Evolutionary conservation across 2,888 invertebrate species (phyloP), one percentile per base, ranked within the genome.

Genomic region (Ormyrus thymus): DNA sequence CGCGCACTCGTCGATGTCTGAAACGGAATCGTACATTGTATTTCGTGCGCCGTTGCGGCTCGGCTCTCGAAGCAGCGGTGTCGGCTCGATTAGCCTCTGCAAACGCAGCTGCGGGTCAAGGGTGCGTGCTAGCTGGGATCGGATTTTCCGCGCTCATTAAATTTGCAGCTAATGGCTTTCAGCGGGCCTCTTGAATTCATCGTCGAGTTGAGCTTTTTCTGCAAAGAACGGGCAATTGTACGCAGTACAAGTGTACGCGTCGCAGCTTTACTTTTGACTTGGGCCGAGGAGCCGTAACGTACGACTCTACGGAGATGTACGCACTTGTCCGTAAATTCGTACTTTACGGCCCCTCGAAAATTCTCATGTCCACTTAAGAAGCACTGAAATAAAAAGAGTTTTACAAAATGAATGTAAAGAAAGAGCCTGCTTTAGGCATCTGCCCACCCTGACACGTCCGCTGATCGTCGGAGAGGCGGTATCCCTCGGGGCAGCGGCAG

Each of bases 401-500:
- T 29, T 29, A 29, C 4, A 29, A 29, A 29, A 29, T 62, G 6
- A 64, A 29, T 9, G 15, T 59, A 59, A 59, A 13, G 56, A 69
- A 9, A 11, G 43, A 11, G 15, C 0, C 51, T 10, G 29, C 29
- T 29, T 29, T 29, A 29, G 29, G 1, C 29, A 1, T 51, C 1
- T 43, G 70, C n/a, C 62, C 89, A 97, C 97, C 98, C 87, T 95
- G 93, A 85, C 98, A 98, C 8, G 95, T 95, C 79, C 95, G 92
- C 64, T 93, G 93, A 86, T 97, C 97, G 10, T 91, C 90, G 5
- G 94, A 93, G 5, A 97, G 90, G 71, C 93, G 92, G 88, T 97
- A 97, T 0, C 97, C 97, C 0, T 92, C 89, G 0, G 97, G 97
- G 85, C 97, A 97, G 8, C 92, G 91, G 86, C 97, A 97, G 1